phyloP scores from a whole-genome alignment of 2,888 invertebrate species.

The Orchestes rusci region DNA sequence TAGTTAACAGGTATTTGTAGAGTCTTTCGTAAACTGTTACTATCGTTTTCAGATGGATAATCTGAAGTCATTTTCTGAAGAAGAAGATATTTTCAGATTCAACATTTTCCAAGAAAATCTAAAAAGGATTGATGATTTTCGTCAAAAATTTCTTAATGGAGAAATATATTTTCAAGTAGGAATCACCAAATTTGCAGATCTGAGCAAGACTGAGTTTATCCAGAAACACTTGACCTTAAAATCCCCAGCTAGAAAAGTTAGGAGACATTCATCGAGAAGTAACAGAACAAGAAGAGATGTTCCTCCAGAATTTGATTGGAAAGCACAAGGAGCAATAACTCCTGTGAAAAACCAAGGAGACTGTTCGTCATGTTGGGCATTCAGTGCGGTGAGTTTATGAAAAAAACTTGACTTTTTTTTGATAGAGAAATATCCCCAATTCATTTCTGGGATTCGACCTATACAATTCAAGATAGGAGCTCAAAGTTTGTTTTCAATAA shows the following conservation, averaged over 20 bases:
- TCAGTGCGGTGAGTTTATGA: conserved; percentile 53
- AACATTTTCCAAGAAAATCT: conserved; percentile 25
- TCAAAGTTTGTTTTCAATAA: no score
- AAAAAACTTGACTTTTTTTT: no score
- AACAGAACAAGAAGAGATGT: conserved; percentile 14
- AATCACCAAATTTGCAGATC: conserved; percentile 42
- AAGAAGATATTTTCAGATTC: conserved; percentile 21
- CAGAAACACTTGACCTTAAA: conserved; percentile 18
- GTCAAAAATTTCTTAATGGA: conserved; percentile 23
- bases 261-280: not conserved
- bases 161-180: conserved; percentile 21
- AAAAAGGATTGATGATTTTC: conserved; percentile 24
- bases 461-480: no score
- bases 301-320: conserved; percentile 44
- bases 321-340: conserved; percentile 48
- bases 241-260: conserved; percentile 6
- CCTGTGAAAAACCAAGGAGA: conserved; percentile 49
- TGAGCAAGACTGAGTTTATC: conserved; percentile 26
- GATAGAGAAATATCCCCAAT: no score
- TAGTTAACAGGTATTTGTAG: no score
- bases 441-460: no score
- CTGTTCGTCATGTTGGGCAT: conserved; percentile 61
- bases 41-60: conserved; percentile 9
- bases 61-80: conserved; percentile 45
- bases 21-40: no score